Base-by-base conservation (phyloP, 2,888 invertebrate genomes). In the Cerastis rubricosa region DNA sequence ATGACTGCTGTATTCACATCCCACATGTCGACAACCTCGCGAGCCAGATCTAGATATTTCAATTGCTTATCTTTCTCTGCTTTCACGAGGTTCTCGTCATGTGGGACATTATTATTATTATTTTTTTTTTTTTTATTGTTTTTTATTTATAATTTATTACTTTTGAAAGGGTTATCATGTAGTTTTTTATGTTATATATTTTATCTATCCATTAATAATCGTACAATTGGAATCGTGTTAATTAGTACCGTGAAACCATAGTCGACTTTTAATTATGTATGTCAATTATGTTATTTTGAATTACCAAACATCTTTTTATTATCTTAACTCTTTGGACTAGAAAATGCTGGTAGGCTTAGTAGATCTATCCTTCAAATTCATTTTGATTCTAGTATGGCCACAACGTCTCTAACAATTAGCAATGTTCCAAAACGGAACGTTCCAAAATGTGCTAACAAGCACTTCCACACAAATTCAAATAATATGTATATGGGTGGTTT, bases 391-490 rank as follows among this genome's bases (percentile, higher is more conserved):
- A 54, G n/a, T 71, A 14, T 61, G n/a, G 57, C 67, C n/a, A 65
- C 35, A 47, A 25, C 40, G 25, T 40, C 14, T 25, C 19, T 3
- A 35, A 61, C 35, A 61, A 54, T 59, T 74, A 65, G 25, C 45
- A 63, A 35, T 43, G n/a, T 49, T 66, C 59, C 59, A 66, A 72
- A 29, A 43, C 0, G 0, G 45, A 45, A 47, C n/a, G 35, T 35
- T 35, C 35, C 35, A 35, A 35, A 35, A 35, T 0, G 29, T 59
- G 64, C 57, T 76, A 74, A 80, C 25, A 79, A 25, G 49, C 9
- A 12, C 14, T 64, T 40, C 25, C 29, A 17, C 8, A 71, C 19
- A 40, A 25, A 54, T 22, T 40, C 54, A 47, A 77, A 64, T 17
- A 63, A 45, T 1, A 11, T n/a, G 9, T 11, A 19, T 12, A 59